Evolutionary conservation across 2,888 invertebrate genomes (phyloP).

Genomic region (Trissolcus brochymenae): DNA sequence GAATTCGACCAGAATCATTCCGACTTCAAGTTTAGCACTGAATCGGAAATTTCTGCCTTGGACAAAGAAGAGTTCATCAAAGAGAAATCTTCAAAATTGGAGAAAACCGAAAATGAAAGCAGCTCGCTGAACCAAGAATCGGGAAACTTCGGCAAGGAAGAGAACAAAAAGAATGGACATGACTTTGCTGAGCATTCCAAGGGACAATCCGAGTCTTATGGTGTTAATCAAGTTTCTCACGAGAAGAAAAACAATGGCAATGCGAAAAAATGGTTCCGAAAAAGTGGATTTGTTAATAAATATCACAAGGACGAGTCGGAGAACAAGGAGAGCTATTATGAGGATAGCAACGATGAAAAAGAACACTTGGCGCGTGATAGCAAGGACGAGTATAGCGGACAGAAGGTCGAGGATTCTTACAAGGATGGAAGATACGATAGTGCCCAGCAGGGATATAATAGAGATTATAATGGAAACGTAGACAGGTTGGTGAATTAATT

Average conservation of each 20-base stretch:
- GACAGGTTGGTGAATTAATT: constrained; percentile 54
- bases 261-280: constrained; percentile 83
- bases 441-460: constrained; percentile 47
- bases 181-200: constrained; percentile 77
- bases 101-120: constrained; percentile 54
- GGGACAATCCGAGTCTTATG: constrained; percentile 72
- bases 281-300: constrained; percentile 83
- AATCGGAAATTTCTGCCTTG: constrained; percentile 42
- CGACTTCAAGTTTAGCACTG: constrained; percentile 50
- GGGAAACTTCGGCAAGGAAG: constrained; percentile 78
- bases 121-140: constrained; percentile 70
- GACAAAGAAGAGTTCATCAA: constrained; percentile 56
- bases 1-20: constrained; percentile 18
- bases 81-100: constrained; percentile 53
- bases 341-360: constrained; percentile 79
- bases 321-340: constrained; percentile 83
- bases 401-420: constrained; percentile 60
- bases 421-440: constrained; percentile 58
- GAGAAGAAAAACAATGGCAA: constrained; percentile 62
- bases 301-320: constrained; percentile 85
- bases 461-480: constrained; percentile 42
- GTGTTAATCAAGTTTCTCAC: constrained; percentile 60
- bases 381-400: constrained; percentile 68
- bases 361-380: constrained; percentile 72
- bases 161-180: constrained; percentile 76